A percentile compares a stretch with the other conserved stretches of the same genome.
Conservation (phyloP, 1,140 invertebrate species). For the Drosophila virilis region DNA sequence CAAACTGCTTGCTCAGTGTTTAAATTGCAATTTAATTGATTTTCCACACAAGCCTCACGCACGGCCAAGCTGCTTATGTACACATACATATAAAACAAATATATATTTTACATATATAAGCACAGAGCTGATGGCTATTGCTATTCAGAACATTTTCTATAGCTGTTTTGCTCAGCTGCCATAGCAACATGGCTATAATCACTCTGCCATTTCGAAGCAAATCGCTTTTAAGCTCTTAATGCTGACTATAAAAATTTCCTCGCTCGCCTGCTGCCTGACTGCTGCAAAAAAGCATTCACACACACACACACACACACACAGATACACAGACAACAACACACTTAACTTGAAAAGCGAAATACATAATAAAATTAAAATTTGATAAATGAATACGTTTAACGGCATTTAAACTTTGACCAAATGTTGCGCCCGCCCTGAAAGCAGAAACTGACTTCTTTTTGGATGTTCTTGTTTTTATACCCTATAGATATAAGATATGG, state of each 20-base stretch:
- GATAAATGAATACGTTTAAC: slow-evolving; percentile 75
- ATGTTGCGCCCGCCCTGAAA: neutral
- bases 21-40: slow-evolving; percentile 35
- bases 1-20: neutral
- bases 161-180: slow-evolving; percentile 41
- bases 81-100: neutral
- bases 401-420: slow-evolving; percentile 67
- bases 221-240: slow-evolving; percentile 72
- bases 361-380: slow-evolving; percentile 70
- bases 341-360: slow-evolving; percentile 45
- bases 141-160: slow-evolving; percentile 27
- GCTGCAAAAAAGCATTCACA: slow-evolving; percentile 20
- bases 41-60: slow-evolving; percentile 16
- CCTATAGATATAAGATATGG: neutral
- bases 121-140: slow-evolving; percentile 9
- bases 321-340: neutral
- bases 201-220: slow-evolving; percentile 59
- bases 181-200: slow-evolving; percentile 61
- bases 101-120: neutral
- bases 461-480: neutral
- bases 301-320: slow-evolving; percentile 8
- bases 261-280: neutral
- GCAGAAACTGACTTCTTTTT: neutral
- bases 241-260: slow-evolving; percentile 35
- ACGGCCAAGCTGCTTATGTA: neutral